phyloP scores from a whole-genome alignment of 2,797 vertebrate genomes.

The Gambusia yucatana region DNA sequence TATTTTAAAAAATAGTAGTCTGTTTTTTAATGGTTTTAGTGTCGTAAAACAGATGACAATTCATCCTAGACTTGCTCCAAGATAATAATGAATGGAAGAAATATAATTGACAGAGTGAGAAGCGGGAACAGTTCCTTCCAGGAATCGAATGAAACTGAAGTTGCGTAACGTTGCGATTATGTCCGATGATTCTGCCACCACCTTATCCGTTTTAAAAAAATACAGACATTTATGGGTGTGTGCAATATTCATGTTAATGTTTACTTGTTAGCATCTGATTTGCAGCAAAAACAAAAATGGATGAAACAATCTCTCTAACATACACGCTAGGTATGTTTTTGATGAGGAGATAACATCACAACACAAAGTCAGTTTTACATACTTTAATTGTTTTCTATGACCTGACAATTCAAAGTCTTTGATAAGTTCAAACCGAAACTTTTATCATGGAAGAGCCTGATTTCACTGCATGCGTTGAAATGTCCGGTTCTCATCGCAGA shows the following conservation, averaged over 20 bases:
- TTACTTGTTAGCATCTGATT: not conserved
- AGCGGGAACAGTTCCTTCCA: conserved; percentile 44
- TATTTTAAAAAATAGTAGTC: too few relatives aligned
- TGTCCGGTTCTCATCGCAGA: not conserved
- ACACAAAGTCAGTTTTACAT: too few relatives aligned
- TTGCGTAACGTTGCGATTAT: not conserved
- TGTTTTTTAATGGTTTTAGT: not conserved
- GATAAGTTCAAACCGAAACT: not conserved
- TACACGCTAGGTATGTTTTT: too few relatives aligned
- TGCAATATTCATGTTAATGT: not conserved
- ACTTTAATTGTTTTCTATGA: conserved; percentile 7
- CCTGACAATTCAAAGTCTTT: not conserved
- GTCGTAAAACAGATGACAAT: too few relatives aligned
- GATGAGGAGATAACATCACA: too few relatives aligned
- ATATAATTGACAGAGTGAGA: conserved; percentile 21
- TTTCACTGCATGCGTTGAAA: not conserved
- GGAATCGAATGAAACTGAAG: conserved; percentile 34
- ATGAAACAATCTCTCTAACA: too few relatives aligned
- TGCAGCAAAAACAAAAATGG: not conserved
- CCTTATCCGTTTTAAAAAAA: not conserved
- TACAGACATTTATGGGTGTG: not conserved
- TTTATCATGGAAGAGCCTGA: not conserved
- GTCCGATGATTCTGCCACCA: not conserved
- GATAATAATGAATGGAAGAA: conserved; percentile 42
- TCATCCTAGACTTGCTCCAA: not conserved